Evolutionary conservation across 2,113 vertebrate species (phyloP).

Genomic region (Damaliscus lunatus): DNA sequence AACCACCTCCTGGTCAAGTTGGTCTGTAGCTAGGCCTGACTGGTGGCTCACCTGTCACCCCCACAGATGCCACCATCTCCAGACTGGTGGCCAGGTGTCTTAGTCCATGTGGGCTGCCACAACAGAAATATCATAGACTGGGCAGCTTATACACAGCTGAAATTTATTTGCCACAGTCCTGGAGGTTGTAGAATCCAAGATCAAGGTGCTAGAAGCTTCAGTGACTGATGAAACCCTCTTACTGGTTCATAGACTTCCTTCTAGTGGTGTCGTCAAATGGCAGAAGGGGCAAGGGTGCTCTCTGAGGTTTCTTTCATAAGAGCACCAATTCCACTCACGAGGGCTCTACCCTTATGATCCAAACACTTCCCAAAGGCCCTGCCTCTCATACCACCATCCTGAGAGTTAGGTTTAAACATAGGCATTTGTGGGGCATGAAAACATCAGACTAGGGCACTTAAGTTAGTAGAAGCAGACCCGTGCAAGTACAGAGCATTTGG

Average conservation of each 20-base stretch:
- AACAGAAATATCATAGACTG: background rate
- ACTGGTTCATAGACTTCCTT: background rate
- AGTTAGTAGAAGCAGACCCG: background rate
- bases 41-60: background rate
- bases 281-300: background rate
- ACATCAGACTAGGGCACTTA: background rate
- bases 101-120: background rate
- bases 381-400: background rate
- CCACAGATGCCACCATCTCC: background rate
- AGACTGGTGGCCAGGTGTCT: background rate
- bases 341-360: background rate
- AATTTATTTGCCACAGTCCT: background rate
- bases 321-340: background rate
- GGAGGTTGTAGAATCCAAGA: background rate
- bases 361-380: background rate
- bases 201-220: background rate
- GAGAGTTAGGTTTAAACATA: background rate
- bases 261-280: background rate
- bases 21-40: background rate
- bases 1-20: no score
- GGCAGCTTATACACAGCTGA: background rate
- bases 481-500: background rate
- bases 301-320: background rate
- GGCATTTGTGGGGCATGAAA: background rate
- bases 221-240: background rate